Evolutionary conservation across 2,888 invertebrate species (phyloP).

Genomic region (Acrocyrtus sp.): DNA sequence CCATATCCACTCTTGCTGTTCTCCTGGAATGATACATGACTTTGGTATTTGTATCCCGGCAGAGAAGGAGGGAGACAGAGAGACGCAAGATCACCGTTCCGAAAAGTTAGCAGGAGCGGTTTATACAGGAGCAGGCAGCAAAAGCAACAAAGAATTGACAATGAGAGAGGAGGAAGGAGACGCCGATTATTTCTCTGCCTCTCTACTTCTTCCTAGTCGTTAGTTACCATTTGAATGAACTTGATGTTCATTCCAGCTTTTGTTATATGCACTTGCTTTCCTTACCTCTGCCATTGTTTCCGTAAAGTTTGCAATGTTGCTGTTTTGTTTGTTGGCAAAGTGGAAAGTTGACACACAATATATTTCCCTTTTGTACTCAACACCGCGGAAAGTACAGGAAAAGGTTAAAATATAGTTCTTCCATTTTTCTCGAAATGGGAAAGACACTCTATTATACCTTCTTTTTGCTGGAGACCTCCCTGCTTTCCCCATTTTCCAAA

Average conservation of each 20-base stretch:
- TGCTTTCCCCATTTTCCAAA: no score
- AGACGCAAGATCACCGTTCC: background rate
- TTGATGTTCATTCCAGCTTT: background rate
- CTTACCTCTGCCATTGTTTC: background rate
- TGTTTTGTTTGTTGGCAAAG: background rate
- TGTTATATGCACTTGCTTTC: no score
- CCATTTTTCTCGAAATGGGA: no score
- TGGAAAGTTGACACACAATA: background rate
- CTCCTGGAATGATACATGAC: background rate
- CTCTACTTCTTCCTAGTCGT: no score
- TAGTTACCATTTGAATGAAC: background rate
- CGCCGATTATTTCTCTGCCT: background rate
- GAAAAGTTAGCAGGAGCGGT: no score
- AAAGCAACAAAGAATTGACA: background rate
- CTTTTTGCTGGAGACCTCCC: no score
- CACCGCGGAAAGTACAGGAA: no score
- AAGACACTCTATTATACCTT: no score
- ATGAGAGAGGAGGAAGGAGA: background rate
- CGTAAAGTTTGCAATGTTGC: background rate
- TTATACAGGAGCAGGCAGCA: no score
- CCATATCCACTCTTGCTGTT: background rate
- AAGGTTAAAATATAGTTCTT: no score
- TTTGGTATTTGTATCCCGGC: no score
- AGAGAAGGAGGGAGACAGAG: background rate
- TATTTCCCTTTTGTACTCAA: background rate